These are phyloP conservation scores for Drosophila sechellia DNA, from an alignment of 1,140 invertebrate species.

Conservation along the genomic window DNA sequence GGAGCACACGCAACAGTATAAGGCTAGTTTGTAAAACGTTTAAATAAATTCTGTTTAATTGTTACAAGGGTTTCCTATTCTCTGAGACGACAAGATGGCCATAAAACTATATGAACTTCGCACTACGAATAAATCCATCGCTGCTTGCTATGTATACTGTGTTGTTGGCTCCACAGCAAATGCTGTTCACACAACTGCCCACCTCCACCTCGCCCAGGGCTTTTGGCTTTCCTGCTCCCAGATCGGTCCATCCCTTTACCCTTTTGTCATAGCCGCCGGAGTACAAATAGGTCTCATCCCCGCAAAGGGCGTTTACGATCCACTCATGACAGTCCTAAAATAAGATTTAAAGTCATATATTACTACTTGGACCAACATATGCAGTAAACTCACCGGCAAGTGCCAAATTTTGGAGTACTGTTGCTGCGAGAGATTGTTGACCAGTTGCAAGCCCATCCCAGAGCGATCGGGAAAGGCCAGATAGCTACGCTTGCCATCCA, in stretches of 20 bases:
- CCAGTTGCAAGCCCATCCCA: slow-evolving; percentile 74
- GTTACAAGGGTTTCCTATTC: not conserved
- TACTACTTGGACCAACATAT: not conserved
- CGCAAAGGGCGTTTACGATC: slow-evolving; percentile 79
- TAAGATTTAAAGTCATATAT: not conserved
- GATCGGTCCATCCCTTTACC: slow-evolving; percentile 76
- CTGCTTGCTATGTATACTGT: slow-evolving; percentile 68
- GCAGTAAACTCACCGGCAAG: slow-evolving; percentile 46
- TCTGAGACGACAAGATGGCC: slow-evolving; percentile 1
- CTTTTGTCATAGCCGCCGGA: slow-evolving; percentile 80
- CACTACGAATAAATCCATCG: slow-evolving; percentile 67
- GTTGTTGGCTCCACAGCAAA: slow-evolving; percentile 67
- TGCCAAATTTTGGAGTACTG: slow-evolving; percentile 65
- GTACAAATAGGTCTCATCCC: slow-evolving; percentile 60
- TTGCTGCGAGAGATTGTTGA: slow-evolving; percentile 59
- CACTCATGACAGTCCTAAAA: slow-evolving; percentile 73
- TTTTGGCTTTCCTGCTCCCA: slow-evolving; percentile 46
- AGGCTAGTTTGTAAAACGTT: slow-evolving; percentile 14
- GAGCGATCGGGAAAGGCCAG: slow-evolving; percentile 75
- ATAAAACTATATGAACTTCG: slow-evolving; percentile 59
- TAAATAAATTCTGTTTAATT: slow-evolving; percentile 22
- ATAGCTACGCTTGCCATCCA: slow-evolving; percentile 55
- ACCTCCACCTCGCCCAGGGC: slow-evolving; percentile 69
- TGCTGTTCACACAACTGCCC: slow-evolving; percentile 67
- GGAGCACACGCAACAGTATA: slow-evolving; percentile 43